phyloP scores from a whole-genome alignment of 2,113 vertebrate genomes.

The Puffinus mauretanicus region DNA sequence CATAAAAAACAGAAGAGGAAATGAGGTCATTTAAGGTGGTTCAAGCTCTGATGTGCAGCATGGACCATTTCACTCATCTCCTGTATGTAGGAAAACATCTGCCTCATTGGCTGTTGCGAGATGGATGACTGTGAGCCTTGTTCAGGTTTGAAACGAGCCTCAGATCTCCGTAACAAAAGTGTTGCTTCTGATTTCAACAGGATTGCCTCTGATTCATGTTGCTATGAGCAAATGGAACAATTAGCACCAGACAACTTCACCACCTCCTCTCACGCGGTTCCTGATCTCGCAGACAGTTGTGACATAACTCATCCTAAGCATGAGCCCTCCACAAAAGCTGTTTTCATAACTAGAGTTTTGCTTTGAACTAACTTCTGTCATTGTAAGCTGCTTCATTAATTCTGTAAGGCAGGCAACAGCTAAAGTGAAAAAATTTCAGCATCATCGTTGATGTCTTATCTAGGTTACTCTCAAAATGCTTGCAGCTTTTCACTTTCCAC shows the following conservation, averaged over 20 bases:
- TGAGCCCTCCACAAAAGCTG: slow-evolving; percentile 21
- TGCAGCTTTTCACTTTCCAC: slow-evolving; percentile 5
- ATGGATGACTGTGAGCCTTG: background rate
- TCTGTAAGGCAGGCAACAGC: background rate
- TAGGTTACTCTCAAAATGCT: background rate
- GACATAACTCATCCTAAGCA: background rate
- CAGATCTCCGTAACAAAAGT: background rate
- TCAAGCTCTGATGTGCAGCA: background rate
- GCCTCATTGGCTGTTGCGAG: background rate
- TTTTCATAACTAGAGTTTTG: slow-evolving; percentile 10
- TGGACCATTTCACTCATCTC: background rate
- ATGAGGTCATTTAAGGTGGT: background rate
- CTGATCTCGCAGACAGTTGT: slow-evolving; percentile 43
- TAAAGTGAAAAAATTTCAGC: background rate
- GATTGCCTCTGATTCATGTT: slow-evolving; percentile 5
- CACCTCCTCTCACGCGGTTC: background rate
- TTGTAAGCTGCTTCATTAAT: slow-evolving; percentile 27
- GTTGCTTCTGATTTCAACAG: background rate
- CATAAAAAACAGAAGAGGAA: background rate
- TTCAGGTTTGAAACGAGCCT: background rate
- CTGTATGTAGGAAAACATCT: background rate
- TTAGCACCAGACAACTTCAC: slow-evolving; percentile 40
- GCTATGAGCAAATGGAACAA: slow-evolving; percentile 23
- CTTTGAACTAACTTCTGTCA: slow-evolving; percentile 54
- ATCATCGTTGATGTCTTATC: background rate